A percentile compares a stretch with the other conserved stretches of the same genome.
Conservation (phyloP, 2,888 invertebrate species). For the Eupithecia dodoneata region DNA sequence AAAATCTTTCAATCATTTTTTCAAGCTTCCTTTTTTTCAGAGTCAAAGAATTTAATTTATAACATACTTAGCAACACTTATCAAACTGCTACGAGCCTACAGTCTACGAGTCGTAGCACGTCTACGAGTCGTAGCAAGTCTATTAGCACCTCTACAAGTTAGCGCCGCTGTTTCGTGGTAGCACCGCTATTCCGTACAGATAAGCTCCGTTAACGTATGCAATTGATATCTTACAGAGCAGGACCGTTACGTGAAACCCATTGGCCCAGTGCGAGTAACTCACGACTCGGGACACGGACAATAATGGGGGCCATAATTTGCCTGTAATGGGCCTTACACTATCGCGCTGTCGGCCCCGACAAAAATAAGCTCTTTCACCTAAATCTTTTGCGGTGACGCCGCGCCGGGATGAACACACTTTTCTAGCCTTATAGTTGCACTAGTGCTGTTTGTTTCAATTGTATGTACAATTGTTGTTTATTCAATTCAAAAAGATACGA, state of each 20-base stretch:
- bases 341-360: conserved; percentile 80
- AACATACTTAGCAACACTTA: too few relatives aligned
- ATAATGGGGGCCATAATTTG: conserved; percentile 82
- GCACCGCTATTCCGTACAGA: conserved; percentile 28
- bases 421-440: neutral
- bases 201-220: conserved; percentile 45
- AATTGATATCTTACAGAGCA: conserved; percentile 51
- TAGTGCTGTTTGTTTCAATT: neutral
- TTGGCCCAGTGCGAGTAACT: conserved; percentile 77
- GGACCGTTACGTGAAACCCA: conserved; percentile 77
- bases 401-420: conserved; percentile 39
- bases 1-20: too few relatives aligned
- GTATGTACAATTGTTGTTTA: neutral
- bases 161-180: conserved; percentile 22
- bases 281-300: conserved; percentile 73
- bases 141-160: neutral
- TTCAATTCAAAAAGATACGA: neutral
- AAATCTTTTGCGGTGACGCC: conserved; percentile 56
- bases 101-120: neutral
- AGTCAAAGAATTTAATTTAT: too few relatives aligned
- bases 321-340: conserved; percentile 73
- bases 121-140: neutral
- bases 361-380: conserved; percentile 77
- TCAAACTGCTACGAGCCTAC: neutral
- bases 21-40: too few relatives aligned